Evolutionary conservation across 2,888 invertebrate genomes (phyloP).

Genomic region (Mycalesis mineus): DNA sequence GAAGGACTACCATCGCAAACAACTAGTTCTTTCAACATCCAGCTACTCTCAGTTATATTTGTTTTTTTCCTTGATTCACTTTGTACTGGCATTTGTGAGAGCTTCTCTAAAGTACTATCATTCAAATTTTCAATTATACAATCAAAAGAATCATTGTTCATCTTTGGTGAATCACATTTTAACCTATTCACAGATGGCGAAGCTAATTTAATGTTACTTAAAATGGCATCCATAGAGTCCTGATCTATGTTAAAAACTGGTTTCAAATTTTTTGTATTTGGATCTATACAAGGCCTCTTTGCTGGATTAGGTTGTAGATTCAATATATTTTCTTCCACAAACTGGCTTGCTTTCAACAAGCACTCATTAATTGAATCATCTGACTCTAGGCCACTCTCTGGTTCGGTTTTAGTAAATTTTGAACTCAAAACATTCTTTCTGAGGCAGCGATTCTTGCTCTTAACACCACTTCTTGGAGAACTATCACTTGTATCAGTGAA

Average conservation of each 20-base stretch:
- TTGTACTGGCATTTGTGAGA: conserved; percentile 60
- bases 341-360: conserved; percentile 67
- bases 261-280: conserved; percentile 30
- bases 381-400: conserved; percentile 63
- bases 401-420: conserved; percentile 59
- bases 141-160: conserved; percentile 72
- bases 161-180: conserved; percentile 47
- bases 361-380: conserved; percentile 76
- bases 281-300: conserved; percentile 44
- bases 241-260: conserved; percentile 51
- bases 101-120: conserved; percentile 63
- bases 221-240: conserved; percentile 64
- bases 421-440: conserved; percentile 68
- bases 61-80: conserved; percentile 36
- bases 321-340: conserved; percentile 63
- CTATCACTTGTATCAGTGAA: conserved; percentile 55
- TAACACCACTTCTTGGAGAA: conserved; percentile 57
- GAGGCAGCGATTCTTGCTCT: conserved; percentile 51
- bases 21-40: conserved; percentile 51
- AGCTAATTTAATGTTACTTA: conserved; percentile 58
- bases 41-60: conserved; percentile 35
- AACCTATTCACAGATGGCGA: conserved; percentile 49
- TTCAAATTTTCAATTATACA: conserved; percentile 65
- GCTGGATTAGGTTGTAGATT: conserved; percentile 39
- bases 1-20: conserved; percentile 53